A percentile compares a stretch with the other conserved stretches of the same genome.
phyloP scores from a whole-genome alignment of 2,797 vertebrate species.

The Acrossocheilus wenchowensis region DNA sequence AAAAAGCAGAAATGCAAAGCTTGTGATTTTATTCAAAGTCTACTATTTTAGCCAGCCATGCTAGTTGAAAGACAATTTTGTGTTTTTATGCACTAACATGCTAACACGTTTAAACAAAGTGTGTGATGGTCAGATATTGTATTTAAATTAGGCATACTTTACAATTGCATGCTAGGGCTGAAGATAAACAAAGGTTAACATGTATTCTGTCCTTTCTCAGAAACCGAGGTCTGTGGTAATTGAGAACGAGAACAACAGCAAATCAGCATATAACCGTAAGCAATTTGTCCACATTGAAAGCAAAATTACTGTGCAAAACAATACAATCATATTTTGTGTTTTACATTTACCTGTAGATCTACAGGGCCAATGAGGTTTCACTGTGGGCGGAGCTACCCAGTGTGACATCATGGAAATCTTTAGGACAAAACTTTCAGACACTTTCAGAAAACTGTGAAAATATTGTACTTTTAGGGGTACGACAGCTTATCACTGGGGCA shows the following conservation, averaged over 20 bases:
- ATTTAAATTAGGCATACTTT: background rate
- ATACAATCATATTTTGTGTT: background rate
- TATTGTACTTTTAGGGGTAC: background rate
- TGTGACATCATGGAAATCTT: background rate
- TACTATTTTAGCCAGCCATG: background rate
- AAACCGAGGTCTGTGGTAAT: background rate
- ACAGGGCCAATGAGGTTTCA: constrained; percentile 3
- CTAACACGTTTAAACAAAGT: background rate
- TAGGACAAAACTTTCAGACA: background rate
- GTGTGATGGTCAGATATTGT: background rate
- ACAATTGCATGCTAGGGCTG: background rate
- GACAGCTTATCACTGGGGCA: background rate
- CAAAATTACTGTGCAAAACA: background rate
- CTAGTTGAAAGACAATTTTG: background rate
- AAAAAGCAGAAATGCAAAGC: background rate
- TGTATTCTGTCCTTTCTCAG: background rate
- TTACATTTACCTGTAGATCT: background rate
- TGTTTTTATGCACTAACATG: background rate
- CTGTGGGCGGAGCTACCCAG: background rate
- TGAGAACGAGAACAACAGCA: background rate
- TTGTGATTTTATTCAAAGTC: background rate
- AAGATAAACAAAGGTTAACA: background rate
- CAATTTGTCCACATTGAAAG: background rate
- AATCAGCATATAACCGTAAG: background rate
- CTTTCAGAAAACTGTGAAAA: background rate